Percentiles rank a stretch among this genome's conserved stretches.
These are phyloP conservation scores for Melanotaenia nigrans DNA, from an alignment of 2,797 vertebrate species.

Conservation along the genomic window DNA sequence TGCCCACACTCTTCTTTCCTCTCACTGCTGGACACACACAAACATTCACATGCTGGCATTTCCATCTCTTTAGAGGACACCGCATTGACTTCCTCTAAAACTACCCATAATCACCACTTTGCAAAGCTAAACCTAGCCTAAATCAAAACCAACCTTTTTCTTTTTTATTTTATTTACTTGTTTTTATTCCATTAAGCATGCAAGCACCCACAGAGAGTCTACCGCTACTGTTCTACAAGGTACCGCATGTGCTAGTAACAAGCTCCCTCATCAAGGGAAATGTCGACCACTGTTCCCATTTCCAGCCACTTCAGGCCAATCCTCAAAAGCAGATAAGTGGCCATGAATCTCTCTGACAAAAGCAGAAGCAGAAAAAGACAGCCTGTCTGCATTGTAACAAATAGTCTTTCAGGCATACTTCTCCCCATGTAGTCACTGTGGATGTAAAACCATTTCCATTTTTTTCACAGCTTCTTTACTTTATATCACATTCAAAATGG, in stretches of 20 bases:
- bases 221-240: conserved; percentile 14
- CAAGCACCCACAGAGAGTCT: conserved; percentile 5
- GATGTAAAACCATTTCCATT: neutral
- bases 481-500: neutral
- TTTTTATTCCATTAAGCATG: neutral
- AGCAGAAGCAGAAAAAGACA: neutral
- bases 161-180: neutral
- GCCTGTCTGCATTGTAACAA: neutral
- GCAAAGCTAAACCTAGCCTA: neutral
- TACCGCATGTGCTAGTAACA: conserved; percentile 11
- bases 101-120: neutral
- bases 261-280: conserved; percentile 27
- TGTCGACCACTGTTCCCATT: conserved; percentile 23
- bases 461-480: neutral
- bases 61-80: conserved; percentile 11
- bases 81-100: neutral
- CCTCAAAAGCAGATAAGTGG: neutral
- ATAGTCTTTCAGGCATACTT: neutral
- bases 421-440: neutral
- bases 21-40: conserved; percentile 24
- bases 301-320: conserved; percentile 22
- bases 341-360: neutral
- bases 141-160: neutral
- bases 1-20: conserved; percentile 50
- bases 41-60: conserved; percentile 8